Percentiles rank a stretch among this genome's conserved stretches.
Conservation (phyloP, 2,797 vertebrate genomes). For the Alcedo atthis region DNA sequence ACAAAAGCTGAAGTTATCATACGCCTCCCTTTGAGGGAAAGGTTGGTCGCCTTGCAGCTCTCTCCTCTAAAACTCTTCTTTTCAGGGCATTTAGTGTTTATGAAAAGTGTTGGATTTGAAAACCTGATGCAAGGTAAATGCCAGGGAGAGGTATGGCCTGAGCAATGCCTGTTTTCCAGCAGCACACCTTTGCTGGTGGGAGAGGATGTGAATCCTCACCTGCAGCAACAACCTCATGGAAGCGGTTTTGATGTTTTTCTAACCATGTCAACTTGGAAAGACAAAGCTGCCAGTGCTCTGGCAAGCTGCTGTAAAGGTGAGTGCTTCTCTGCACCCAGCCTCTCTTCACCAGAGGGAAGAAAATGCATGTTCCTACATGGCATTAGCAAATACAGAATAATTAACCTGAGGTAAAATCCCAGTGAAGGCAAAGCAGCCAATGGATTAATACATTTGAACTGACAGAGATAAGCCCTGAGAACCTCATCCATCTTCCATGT, state of each 20-base stretch:
- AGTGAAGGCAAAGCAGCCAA: constrained; percentile 1
- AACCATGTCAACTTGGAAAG: neutral
- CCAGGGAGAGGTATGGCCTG: neutral
- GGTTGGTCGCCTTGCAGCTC: neutral
- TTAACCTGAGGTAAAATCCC: constrained; percentile 53
- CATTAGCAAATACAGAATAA: constrained; percentile 25
- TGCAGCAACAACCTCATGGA: neutral
- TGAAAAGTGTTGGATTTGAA: neutral
- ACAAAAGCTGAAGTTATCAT: constrained; percentile 62
- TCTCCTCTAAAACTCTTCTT: constrained; percentile 21
- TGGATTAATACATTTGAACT: constrained; percentile 31
- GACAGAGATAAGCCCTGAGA: constrained; percentile 39
- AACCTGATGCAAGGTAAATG: neutral
- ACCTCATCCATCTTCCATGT: neutral
- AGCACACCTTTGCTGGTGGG: neutral
- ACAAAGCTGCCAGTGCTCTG: neutral
- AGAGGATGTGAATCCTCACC: neutral
- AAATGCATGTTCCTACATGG: neutral
- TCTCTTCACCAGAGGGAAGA: neutral
- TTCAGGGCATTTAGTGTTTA: neutral
- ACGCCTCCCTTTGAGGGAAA: neutral
- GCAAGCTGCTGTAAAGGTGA: neutral
- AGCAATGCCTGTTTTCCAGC: neutral
- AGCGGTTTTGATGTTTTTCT: neutral
- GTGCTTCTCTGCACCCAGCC: neutral